Evolutionary conservation across 1,140 invertebrate species (phyloP), one percentile per base, ranked within the genome.

Genomic region (Portunus trituberculatus): DNA sequence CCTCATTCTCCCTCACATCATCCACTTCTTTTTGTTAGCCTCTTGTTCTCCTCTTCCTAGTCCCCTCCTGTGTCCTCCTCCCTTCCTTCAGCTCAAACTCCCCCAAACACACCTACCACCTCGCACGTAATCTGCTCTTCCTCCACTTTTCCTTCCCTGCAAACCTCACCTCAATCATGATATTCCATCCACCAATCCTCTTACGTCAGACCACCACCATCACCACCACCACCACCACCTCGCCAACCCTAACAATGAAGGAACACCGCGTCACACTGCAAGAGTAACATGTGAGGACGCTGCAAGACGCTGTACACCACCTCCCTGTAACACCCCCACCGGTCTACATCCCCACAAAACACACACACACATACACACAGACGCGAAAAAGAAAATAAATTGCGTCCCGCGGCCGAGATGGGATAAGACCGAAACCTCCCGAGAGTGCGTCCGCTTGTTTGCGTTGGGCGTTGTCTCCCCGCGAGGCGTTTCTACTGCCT

Each of bases 221-320:
- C 86, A 88, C 86, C 31, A 88, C 86, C 86, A 87, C 86, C 45
- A 46, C 86, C 29, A 87, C 86, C 10, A 87, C 86, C 45, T 45
- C 28, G 12, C 10, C 83, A 29, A 86, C 52, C 52, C 0, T 59
- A 59, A 59, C 67, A 76, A 39, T 39, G 39, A 39, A 39, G 39
- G 39, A 39, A 76, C 67, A 76, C 25, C 67, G 4, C n/a, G 20
- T n/a, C 67, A 76, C 20, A n/a, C 67, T 25, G n/a, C 67, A 2
- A 76, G 25, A 76, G 20, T n/a, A 7, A 76, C 67, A 76, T 8
- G n/a, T 76, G 20, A 25, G 20, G n/a, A 76, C 67, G 10, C 59
- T 76, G 10, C 20, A 76, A 7, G 59, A 7, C 59, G 20, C n/a
- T 20, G n/a, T 16, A 12, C 52, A 59, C 52, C 52, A 59, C 2